A percentile compares a stretch with the other conserved stretches of the same genome.
Conservation (phyloP, 2,888 invertebrate genomes). For the Megamerina dolium region DNA sequence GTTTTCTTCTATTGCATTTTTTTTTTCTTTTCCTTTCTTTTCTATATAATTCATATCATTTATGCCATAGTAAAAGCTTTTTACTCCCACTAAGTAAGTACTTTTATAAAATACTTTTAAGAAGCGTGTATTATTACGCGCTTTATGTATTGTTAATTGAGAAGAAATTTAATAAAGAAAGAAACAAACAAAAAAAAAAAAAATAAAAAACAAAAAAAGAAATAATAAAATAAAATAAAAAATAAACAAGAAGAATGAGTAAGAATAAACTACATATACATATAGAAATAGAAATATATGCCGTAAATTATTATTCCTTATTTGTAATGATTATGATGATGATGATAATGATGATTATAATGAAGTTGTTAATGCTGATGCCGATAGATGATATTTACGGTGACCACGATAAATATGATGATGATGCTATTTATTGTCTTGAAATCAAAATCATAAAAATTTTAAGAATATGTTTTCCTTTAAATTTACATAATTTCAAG, state of each 20-base stretch:
- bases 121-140: slow-evolving; percentile 4
- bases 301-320: slow-evolving; percentile 17
- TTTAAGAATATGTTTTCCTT: no score
- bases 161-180: no score
- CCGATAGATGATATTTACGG: no score
- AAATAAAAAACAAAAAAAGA: slow-evolving; percentile 15
- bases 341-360: no score
- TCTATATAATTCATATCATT: not conserved
- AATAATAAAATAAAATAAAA: slow-evolving; percentile 1
- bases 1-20: not conserved
- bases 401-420: no score
- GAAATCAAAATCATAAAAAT: no score
- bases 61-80: slow-evolving; percentile 6
- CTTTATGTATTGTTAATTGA: no score
- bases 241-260: slow-evolving; percentile 3
- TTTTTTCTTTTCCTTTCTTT: not conserved
- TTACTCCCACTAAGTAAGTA: slow-evolving; percentile 3
- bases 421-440: no score
- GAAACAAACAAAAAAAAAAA: slow-evolving; percentile 16
- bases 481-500: no score
- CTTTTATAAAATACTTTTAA: slow-evolving; percentile 4
- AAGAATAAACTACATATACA: slow-evolving; percentile 5
- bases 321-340: slow-evolving; percentile 19
- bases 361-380: no score
- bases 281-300: slow-evolving; percentile 14